Evolutionary conservation across 2,797 vertebrate genomes (phyloP), one percentile per base, ranked within the genome.

Genomic region (Dallia pectoralis): DNA sequence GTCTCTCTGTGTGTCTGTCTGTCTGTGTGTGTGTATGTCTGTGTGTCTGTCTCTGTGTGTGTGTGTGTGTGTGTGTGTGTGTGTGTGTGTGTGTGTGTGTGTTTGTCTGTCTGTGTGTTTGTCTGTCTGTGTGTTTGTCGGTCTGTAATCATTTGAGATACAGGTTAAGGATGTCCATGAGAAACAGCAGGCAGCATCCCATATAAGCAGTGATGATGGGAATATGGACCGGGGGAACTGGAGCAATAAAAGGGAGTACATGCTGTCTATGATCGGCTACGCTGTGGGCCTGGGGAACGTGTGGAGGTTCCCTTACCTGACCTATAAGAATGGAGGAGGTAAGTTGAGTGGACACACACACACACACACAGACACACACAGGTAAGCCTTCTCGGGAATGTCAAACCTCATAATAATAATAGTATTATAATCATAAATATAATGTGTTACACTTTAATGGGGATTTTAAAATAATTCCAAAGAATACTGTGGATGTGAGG

Each of bases 251-350:
- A 91, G 73, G 0, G 97, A 99, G 63, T 97, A 98, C 78, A 90
- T 99, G 62, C 93, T 99, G 1, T 99, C 98, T 72, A 93, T 96
- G 91, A 91, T 98, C 22, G 97, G 97, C 79, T 97, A 97, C 0
- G 97, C 98, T 4, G 96, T 99, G 25, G 98, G 97, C 64, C 87
- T 99, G 66, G 97, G 97, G 68, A 99, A 98, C 30, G 95, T 99
- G 40, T 99, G 97, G 97, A 91, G 97, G 66, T 99, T 99, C 84
- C 97, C 97, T 0, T 98, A 97, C 82, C 87, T 99, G 83, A 92
- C 96, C 36, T 99, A 96, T 87, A 95, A 93, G 87, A 95, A 99
- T 0, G 97, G 97, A 67, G 97, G 97, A 86, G 97, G 97, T 98
- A 88, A 71, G 32, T 69, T 11, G 7, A 25, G 53, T 63, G 69